These are phyloP conservation scores for Nomada fabriciana DNA, from an alignment of 2,888 invertebrate species.

Conservation along the genomic window DNA sequence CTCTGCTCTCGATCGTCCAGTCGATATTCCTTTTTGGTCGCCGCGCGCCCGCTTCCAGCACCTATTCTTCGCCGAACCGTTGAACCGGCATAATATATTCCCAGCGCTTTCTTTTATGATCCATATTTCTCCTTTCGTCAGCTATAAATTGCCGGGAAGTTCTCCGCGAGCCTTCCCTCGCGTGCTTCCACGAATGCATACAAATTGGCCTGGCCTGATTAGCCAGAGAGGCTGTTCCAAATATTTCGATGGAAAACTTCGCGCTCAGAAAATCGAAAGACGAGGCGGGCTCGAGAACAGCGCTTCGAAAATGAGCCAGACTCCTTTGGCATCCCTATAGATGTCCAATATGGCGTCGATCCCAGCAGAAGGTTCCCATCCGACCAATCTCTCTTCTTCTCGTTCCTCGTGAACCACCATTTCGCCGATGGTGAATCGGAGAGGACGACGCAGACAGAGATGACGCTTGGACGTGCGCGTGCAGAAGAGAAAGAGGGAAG, in stretches of 20 bases:
- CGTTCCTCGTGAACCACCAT: conserved; percentile 71
- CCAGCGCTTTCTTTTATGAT: conserved; percentile 52
- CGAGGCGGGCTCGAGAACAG: neutral
- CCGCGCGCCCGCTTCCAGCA: conserved; percentile 1
- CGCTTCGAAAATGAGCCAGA: neutral
- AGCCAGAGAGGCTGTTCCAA: neutral
- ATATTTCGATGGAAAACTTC: neutral
- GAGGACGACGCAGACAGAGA: conserved; percentile 35
- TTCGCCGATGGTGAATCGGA: conserved; percentile 67
- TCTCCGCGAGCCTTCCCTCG: neutral
- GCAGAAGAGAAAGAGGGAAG: conserved; percentile 64
- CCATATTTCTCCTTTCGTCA: conserved; percentile 54
- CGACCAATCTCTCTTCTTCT: conserved; percentile 79
- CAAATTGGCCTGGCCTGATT: conserved; percentile 30
- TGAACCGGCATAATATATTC: conserved; percentile 37
- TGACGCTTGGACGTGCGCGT: conserved; percentile 20
- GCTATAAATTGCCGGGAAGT: conserved; percentile 40
- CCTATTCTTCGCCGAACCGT: conserved; percentile 1
- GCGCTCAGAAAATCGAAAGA: neutral
- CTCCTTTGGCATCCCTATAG: conserved; percentile 42
- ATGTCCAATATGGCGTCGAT: conserved; percentile 76
- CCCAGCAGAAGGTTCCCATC: conserved; percentile 74
- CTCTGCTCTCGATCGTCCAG: conserved; percentile 52
- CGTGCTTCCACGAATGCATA: neutral
- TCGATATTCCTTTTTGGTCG: conserved; percentile 53